Base-by-base conservation (phyloP, 2,888 invertebrate genomes). In the Leptopilina drosophilae region DNA sequence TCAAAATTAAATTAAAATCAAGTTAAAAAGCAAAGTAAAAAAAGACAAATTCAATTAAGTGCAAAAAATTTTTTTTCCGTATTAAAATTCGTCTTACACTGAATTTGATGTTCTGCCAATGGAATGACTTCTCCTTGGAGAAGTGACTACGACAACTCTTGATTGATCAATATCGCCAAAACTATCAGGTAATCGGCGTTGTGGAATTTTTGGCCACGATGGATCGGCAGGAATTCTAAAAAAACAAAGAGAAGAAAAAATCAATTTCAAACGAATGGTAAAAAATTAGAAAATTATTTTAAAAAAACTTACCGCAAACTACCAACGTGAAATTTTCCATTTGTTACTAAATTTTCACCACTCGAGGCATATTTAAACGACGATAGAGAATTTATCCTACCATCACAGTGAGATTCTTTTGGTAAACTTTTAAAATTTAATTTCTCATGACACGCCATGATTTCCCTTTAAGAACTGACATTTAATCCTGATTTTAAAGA, bases 121-220 rank as follows among this genome's bases (percentile, higher is more conserved):
- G n/a, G 86, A 87, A 6, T 84, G 87, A 86, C 86, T 88, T 80
- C 87, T 89, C 73, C 85, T 85, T n/a, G 87, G 84, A 66, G 87
- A 87, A 0, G 84, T 85, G 64, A 89, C 80, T 20, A 88, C 86
- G 6, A 90, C 85, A 26, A 89, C 82, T n/a, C 87, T 89, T 0
- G 90, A 88, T 66, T 87, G 85, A 79, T 88, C 87, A 46, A 87
- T 83, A 73, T 87, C 87, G 6, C 83, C 82, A 14, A 84, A 77
- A 77, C 88, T 86, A 73, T 88, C 85, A 4, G 77, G 80, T 76
- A 86, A 82, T 85, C 85, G 88, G 26, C 91, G 88, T 69, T 82
- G 84, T 5, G 91, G 91, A 84, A 90, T 89, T 86, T 91, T 90
- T 46, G 91, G 91, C 90, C 91, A 91, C 12, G 91, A 89, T 12